Evolutionary conservation across 2,888 invertebrate species (phyloP).

Genomic region (Melanotus villosus): DNA sequence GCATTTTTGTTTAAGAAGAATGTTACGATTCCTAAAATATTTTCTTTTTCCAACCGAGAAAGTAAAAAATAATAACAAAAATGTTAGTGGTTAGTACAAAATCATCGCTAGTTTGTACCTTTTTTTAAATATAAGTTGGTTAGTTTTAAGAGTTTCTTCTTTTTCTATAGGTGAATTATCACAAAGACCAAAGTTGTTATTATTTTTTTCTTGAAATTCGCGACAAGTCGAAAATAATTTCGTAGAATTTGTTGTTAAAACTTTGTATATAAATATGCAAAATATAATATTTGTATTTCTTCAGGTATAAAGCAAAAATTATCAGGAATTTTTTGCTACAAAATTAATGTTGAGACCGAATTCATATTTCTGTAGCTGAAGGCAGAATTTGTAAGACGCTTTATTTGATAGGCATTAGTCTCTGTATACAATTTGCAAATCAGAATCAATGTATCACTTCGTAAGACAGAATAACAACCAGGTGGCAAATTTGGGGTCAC

Average conservation of each 20-base stretch:
- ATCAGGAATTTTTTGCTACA: slow-evolving; percentile 66
- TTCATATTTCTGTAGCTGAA: slow-evolving; percentile 39
- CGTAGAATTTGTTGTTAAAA: slow-evolving; percentile 61
- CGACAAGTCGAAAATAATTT: slow-evolving; percentile 58
- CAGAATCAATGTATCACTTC: slow-evolving; percentile 50
- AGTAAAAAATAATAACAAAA: slow-evolving; percentile 52
- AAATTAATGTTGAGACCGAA: slow-evolving; percentile 42
- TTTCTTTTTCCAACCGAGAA: slow-evolving; percentile 48
- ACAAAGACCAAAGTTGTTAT: slow-evolving; percentile 57
- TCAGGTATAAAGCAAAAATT: slow-evolving; percentile 59
- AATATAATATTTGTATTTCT: slow-evolving; percentile 61
- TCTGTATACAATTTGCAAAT: slow-evolving; percentile 52
- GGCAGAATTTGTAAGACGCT: slow-evolving; percentile 47
- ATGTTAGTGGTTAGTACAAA: slow-evolving; percentile 44
- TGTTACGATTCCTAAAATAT: slow-evolving; percentile 38
- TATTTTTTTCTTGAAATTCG: slow-evolving; percentile 58
- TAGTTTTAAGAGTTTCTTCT: slow-evolving; percentile 37
- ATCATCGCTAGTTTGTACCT: slow-evolving; percentile 33
- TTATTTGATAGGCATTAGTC: slow-evolving; percentile 51
- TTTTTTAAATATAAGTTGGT: slow-evolving; percentile 31
- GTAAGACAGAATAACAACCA: slow-evolving; percentile 54
- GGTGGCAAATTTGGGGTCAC: slow-evolving; percentile 64
- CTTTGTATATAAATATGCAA: slow-evolving; percentile 62
- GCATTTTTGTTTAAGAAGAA: slow-evolving; percentile 46
- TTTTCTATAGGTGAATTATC: slow-evolving; percentile 30